Conservation (phyloP, 2,113 vertebrate genomes). For the Gymnarchus niloticus region DNA sequence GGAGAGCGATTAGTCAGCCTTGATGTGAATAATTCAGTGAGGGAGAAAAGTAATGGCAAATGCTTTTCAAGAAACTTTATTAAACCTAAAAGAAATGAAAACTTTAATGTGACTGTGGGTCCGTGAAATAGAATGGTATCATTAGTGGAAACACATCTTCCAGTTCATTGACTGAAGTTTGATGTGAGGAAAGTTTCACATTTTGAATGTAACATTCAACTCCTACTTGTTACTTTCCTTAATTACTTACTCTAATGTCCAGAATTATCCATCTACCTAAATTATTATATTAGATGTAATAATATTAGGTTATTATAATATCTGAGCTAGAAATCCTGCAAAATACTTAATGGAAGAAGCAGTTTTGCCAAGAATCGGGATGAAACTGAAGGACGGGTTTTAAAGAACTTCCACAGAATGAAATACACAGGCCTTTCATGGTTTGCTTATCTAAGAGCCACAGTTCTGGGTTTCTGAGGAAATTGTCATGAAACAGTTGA, state of each 20-base stretch:
- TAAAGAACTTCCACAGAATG: background rate
- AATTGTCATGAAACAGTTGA: background rate
- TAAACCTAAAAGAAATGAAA: background rate
- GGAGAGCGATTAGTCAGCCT: conserved; percentile 16
- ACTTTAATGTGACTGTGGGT: background rate
- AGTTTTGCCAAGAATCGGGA: background rate
- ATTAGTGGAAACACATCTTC: background rate
- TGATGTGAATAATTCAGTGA: conserved; percentile 11
- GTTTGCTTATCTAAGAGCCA: background rate
- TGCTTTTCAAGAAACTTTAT: background rate
- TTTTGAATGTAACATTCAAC: background rate
- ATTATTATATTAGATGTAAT: no score
- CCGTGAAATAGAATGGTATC: background rate
- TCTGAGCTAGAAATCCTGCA: background rate
- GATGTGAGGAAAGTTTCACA: background rate
- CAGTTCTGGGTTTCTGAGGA: background rate
- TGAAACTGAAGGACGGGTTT: background rate
- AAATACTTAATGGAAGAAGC: background rate
- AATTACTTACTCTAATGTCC: no score
- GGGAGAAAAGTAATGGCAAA: background rate
- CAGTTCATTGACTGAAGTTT: background rate
- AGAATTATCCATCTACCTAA: no score
- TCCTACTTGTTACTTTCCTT: background rate
- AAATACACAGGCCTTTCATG: background rate
- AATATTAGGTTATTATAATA: no score